Percentiles rank a stretch among this genome's conserved stretches.
phyloP scores from a whole-genome alignment of 2,888 invertebrate species.

The Drepanosiphum platanoidis region DNA sequence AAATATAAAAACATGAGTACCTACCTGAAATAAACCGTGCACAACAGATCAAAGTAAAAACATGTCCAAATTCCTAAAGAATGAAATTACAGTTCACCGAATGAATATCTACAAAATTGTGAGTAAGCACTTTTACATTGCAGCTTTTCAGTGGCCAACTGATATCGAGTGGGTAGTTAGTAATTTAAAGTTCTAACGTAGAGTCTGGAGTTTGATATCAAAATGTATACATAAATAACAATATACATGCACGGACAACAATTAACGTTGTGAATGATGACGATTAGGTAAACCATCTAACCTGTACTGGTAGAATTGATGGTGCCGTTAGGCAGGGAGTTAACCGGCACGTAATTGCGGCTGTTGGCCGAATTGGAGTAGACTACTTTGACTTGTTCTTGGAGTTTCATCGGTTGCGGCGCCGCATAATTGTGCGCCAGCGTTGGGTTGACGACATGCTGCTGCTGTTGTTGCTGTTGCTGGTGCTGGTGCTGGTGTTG shows the following conservation, averaged over 20 bases:
- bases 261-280: neutral
- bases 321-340: constrained; percentile 49
- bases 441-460: constrained; percentile 61
- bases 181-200: neutral
- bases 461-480: constrained; percentile 37
- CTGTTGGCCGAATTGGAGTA: constrained; percentile 55
- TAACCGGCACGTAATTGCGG: constrained; percentile 51
- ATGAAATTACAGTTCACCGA: neutral
- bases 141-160: neutral
- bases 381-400: constrained; percentile 45
- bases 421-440: constrained; percentile 58
- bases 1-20: too few species aligned
- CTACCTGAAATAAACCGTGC: too few species aligned
- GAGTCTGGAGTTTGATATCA: neutral
- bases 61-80: too few species aligned
- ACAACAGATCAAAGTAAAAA: too few species aligned
- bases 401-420: constrained; percentile 44
- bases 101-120: neutral
- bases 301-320: constrained; percentile 54
- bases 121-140: neutral
- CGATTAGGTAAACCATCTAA: neutral
- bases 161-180: neutral
- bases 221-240: neutral
- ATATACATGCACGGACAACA: neutral
- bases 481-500: constrained; percentile 34